Evolutionary conservation across 2,113 vertebrate genomes (phyloP).

Genomic region (Apeltes quadracus): DNA sequence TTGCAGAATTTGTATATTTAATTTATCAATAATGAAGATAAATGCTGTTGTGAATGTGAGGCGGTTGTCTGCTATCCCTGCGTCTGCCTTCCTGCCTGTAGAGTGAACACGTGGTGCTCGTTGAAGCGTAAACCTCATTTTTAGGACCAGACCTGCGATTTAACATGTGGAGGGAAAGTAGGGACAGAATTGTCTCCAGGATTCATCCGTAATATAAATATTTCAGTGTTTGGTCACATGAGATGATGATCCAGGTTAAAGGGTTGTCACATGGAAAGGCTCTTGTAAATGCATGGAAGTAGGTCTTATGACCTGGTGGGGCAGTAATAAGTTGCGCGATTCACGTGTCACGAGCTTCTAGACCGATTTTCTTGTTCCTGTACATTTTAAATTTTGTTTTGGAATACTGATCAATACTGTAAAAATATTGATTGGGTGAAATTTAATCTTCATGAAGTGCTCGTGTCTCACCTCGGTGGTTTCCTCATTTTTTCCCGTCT

Average conservation of each 20-base stretch:
- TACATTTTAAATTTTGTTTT: background rate
- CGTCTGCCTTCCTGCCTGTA: background rate
- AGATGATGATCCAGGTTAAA: background rate
- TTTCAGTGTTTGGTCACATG: background rate
- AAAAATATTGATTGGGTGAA: background rate
- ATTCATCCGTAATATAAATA: background rate
- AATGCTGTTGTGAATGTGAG: background rate
- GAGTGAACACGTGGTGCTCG: background rate
- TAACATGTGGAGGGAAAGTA: background rate
- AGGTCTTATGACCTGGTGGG: slow-evolving; percentile 14
- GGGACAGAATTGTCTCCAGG: background rate
- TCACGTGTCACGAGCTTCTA: slow-evolving; percentile 8
- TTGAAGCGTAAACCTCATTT: background rate
- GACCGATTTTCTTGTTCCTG: background rate
- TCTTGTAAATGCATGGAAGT: slow-evolving; percentile 17
- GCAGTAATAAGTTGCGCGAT: slow-evolving; percentile 20
- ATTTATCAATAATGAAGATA: background rate
- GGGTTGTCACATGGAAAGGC: background rate
- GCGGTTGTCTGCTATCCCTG: background rate
- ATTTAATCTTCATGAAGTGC: background rate
- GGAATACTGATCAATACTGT: background rate
- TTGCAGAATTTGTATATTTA: background rate
- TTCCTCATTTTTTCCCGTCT: slow-evolving; percentile 52
- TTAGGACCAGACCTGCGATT: background rate
- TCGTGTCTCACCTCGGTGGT: slow-evolving; percentile 66